Evolutionary conservation across 2,797 vertebrate species (phyloP), one percentile per base, ranked within the genome.

Genomic region (Pelobates cultripes): DNA sequence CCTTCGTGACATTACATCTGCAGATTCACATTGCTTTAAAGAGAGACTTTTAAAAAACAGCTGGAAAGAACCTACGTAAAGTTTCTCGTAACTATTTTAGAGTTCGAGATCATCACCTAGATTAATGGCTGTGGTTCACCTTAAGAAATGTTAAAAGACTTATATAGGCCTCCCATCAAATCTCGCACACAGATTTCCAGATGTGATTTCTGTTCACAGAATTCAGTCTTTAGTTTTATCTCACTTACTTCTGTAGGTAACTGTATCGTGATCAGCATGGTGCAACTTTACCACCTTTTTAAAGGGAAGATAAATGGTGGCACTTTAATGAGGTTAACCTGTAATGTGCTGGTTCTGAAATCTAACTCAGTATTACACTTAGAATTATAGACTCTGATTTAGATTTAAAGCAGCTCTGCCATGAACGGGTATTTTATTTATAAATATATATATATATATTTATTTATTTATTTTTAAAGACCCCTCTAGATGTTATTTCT

Each of bases 1-100:
- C 44, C 67, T 78, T 78, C 78, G 77, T 83, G 73, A 83, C 75
- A 73, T 60, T 67, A 15, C 75, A 78, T 83, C 75, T 78, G 81
- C 68, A 68, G 41, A 86, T 75, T 83, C 79, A 64, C 71, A 82
- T 76, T 77, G 80, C 55, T 43, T 63, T 63, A 53, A 77, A 69
- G 72, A 17, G 0, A 68, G 55, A 77, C n/a, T n/a, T 71, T 72
- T 28, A 28, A 28, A 77, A 71, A 76, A 71, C 47, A 28, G 51
- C 42, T 76, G 73, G 73, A 82, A 53, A n/a, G 28, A 14, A 57
- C 44, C 43, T 64, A 72, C 70, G 72, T 53, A n/a, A 75, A 47
- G 66, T 70, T 75, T 81, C 55, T 43, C 45, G 17, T 13, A 61
- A 73, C 60, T 44, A 66, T n/a, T 15, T 40, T 40, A 77, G 12